A percentile compares a stretch with the other conserved stretches of the same genome.
These are phyloP conservation scores for Sphenodon punctatus DNA, from an alignment of 2,797 vertebrate genomes.

Conservation along the genomic window DNA sequence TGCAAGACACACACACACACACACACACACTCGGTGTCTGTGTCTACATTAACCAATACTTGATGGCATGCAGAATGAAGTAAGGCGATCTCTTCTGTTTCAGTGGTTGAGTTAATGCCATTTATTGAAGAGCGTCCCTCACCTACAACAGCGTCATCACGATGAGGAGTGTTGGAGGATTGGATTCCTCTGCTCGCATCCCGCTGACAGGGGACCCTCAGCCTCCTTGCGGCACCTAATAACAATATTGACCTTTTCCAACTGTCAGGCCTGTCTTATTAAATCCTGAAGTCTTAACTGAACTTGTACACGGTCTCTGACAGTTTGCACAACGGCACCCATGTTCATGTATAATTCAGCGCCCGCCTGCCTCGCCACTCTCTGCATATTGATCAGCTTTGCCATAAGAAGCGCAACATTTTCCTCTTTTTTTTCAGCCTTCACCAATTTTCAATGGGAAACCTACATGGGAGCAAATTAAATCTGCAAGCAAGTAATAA, in stretches of 20 bases:
- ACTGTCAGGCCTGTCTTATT: conserved; percentile 54
- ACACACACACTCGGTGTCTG: too few species aligned
- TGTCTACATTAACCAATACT: too few species aligned
- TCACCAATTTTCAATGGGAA: not conserved
- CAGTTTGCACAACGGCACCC: conserved; percentile 53
- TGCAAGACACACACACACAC: accelerated
- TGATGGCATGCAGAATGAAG: not conserved
- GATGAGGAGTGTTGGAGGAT: not conserved
- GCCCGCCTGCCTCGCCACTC: not conserved
- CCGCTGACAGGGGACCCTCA: conserved; percentile 26
- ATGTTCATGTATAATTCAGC: conserved; percentile 70
- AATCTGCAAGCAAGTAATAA: conserved; percentile 27
- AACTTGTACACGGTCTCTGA: conserved; percentile 41
- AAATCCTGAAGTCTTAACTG: conserved; percentile 64
- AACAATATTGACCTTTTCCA: conserved; percentile 65
- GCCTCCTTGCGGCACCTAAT: conserved; percentile 23
- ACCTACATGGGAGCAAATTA: conserved; percentile 11
- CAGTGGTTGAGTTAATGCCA: accelerated
- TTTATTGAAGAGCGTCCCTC: not conserved
- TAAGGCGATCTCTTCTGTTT: not conserved
- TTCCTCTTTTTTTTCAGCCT: not conserved
- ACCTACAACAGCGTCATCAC: not conserved
- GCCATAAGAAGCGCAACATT: conserved; percentile 1
- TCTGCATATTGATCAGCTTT: conserved; percentile 37
- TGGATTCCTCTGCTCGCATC: conserved; percentile 16